Conservation (phyloP, 2,797 vertebrate species). For the Pseudomugil gertrudae region DNA sequence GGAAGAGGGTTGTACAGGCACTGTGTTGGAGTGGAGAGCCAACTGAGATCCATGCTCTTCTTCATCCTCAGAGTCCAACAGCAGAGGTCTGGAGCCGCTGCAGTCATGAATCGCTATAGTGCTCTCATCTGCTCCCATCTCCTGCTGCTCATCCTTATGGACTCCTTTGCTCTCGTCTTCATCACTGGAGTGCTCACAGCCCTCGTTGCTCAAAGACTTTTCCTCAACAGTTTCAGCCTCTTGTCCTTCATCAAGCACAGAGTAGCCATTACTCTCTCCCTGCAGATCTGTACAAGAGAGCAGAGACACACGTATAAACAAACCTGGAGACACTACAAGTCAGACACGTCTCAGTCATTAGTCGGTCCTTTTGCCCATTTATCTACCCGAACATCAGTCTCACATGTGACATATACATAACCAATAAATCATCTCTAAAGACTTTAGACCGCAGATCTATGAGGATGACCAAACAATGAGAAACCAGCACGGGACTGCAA, state of each 20-base stretch:
- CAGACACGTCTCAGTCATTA: slow-evolving; percentile 4
- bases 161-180: slow-evolving; percentile 83
- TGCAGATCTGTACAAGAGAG: slow-evolving; percentile 70
- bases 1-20: slow-evolving; percentile 31
- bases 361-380: slow-evolving; percentile 10
- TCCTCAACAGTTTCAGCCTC: slow-evolving; percentile 45
- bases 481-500: slow-evolving; percentile 52
- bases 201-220: slow-evolving; percentile 49
- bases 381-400: slow-evolving; percentile 28
- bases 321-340: slow-evolving; percentile 14
- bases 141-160: slow-evolving; percentile 79
- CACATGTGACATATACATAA: slow-evolving; percentile 20
- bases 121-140: slow-evolving; percentile 77
- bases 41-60: slow-evolving; percentile 74
- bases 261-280: slow-evolving; percentile 75
- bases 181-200: slow-evolving; percentile 93
- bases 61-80: slow-evolving; percentile 94
- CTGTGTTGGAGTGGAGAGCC: slow-evolving; percentile 23
- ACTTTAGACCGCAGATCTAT: slow-evolving; percentile 24
- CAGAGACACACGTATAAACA: slow-evolving; percentile 33
- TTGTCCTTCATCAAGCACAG: slow-evolving; percentile 61
- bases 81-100: slow-evolving; percentile 92
- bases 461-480: slow-evolving; percentile 32
- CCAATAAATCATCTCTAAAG: slow-evolving; percentile 25
- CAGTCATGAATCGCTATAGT: slow-evolving; percentile 84